phyloP scores from a whole-genome alignment of 92 coral and sea anemone genomes.

The Anthopleura xanthogrammica region DNA sequence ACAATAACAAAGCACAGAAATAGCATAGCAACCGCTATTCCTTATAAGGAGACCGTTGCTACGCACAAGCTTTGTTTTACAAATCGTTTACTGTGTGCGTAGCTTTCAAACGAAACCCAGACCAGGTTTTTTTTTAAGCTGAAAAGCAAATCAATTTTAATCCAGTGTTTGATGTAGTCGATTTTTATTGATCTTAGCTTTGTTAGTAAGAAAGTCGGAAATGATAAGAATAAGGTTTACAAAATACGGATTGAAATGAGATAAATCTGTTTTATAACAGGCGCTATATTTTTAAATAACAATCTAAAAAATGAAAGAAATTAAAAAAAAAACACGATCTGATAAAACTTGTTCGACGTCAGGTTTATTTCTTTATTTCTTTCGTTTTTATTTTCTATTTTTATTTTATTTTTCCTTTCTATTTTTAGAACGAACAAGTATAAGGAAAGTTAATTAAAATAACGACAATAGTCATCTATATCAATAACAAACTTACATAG shows the following conservation, averaged over 20 bases:
- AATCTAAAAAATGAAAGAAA: no score
- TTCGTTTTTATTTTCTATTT: no score
- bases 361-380: no score
- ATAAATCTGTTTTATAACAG: neutral
- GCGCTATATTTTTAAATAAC: no score
- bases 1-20: conserved; percentile 15
- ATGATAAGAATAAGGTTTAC: neutral
- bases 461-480: no score
- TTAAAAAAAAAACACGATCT: no score
- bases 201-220: neutral
- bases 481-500: no score
- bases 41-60: conserved; percentile 11
- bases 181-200: neutral
- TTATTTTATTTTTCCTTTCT: no score
- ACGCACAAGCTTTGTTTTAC: neutral
- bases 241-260: neutral
- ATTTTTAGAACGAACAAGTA: no score
- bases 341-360: no score
- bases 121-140: neutral
- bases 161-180: neutral
- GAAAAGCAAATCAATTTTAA: neutral
- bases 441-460: no score
- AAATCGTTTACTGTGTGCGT: neutral
- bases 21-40: conserved; percentile 29
- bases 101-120: neutral